Evolutionary conservation across 2,113 vertebrate genomes (phyloP).

Genomic region (Cyprinus carpio): DNA sequence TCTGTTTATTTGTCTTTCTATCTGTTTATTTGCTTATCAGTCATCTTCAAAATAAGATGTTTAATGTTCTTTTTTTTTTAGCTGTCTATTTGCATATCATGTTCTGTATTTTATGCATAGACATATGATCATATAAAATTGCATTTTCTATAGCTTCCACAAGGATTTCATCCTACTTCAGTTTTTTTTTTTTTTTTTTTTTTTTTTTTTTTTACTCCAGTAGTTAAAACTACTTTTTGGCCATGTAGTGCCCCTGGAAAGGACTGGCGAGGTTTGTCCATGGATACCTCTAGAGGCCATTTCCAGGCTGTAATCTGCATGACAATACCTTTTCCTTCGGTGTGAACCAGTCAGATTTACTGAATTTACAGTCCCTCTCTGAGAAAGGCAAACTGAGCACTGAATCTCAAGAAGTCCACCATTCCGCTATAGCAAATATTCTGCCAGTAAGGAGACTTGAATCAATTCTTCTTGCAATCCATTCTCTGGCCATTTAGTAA

Average conservation of each 20-base stretch:
- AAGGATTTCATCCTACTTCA: background rate
- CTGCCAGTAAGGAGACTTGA: background rate
- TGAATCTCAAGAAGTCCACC: background rate
- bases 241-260: background rate
- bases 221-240: slow-evolving; percentile 21
- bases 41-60: background rate
- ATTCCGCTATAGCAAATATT: background rate
- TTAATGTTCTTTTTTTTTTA: background rate
- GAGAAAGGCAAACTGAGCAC: slow-evolving; percentile 5
- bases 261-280: background rate
- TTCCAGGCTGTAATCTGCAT: slow-evolving; percentile 29
- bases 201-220: too few relatives aligned
- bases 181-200: background rate
- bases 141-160: background rate
- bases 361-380: slow-evolving; percentile 26
- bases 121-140: background rate
- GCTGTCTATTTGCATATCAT: background rate
- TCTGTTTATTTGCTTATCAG: background rate
- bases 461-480: background rate
- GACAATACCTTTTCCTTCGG: slow-evolving; percentile 26
- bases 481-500: background rate
- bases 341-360: background rate
- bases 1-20: background rate
- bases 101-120: background rate
- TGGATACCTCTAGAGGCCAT: slow-evolving; percentile 34